Evolutionary conservation across 1,140 invertebrate species (phyloP).

Genomic region (Micrasema longulum): DNA sequence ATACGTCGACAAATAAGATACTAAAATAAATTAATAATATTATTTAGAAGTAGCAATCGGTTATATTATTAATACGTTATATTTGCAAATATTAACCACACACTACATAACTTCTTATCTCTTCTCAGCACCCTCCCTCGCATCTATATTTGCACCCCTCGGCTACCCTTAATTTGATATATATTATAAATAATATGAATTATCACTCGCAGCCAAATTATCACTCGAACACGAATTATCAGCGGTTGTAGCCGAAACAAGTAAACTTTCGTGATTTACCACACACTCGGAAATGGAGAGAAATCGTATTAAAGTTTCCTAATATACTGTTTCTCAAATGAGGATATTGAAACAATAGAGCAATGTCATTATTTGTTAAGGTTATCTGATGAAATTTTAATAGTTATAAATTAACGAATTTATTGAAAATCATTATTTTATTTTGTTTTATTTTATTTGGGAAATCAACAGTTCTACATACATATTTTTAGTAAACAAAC

Average conservation of each 20-base stretch:
- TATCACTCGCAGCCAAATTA: neutral
- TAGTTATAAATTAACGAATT: no score
- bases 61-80: neutral
- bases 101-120: neutral
- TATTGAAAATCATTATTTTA: no score
- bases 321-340: neutral
- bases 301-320: conserved; percentile 15
- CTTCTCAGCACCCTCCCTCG: neutral
- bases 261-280: conserved; percentile 20
- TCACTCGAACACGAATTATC: no score
- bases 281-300: neutral
- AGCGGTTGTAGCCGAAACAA: conserved; percentile 4
- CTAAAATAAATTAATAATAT: no score
- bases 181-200: conserved; percentile 12
- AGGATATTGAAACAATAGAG: neutral
- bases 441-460: no score
- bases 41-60: no score
- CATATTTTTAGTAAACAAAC: no score
- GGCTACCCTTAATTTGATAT: conserved; percentile 12
- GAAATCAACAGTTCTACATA: no score
- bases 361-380: no score
- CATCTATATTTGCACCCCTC: neutral
- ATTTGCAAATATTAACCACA: neutral
- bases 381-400: no score
- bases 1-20: no score